Percentiles rank a stretch among this genome's conserved stretches.
These are phyloP conservation scores for Ptilodon capucinus DNA, from an alignment of 2,888 invertebrate genomes.

Conservation along the genomic window DNA sequence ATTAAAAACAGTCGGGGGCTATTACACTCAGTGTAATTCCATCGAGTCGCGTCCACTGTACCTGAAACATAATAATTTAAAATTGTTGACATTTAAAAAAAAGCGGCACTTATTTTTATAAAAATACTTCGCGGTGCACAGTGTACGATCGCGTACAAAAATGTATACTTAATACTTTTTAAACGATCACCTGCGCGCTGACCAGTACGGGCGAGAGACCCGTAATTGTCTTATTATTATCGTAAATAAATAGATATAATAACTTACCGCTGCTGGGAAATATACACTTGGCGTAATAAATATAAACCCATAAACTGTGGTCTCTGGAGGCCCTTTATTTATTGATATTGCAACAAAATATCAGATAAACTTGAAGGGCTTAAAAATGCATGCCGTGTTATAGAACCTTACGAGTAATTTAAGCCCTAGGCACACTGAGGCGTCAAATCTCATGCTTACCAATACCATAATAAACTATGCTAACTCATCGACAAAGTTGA, in stretches of 20 bases:
- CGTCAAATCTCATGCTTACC: too few relatives aligned
- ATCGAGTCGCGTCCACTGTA: conserved; percentile 3
- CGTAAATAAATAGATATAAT: conserved; percentile 11
- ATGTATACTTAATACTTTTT: conserved; percentile 10
- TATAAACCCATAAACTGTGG: conserved; percentile 2
- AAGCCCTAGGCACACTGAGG: too few relatives aligned
- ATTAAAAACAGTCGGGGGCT: conserved; percentile 22
- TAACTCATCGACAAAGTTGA: too few relatives aligned
- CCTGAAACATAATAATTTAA: conserved; percentile 15
- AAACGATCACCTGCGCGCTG: conserved; percentile 18
- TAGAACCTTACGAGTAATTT: too few relatives aligned
- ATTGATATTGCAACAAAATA: conserved; percentile 7
- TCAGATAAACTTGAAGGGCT: too few relatives aligned
- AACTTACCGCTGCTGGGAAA: conserved; percentile 1
- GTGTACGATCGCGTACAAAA: conserved; percentile 10
- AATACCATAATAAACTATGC: too few relatives aligned
- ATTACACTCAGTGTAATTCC: conserved; percentile 28
- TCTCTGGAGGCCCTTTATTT: conserved; percentile 4
- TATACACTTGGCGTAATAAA: conserved; percentile 9
- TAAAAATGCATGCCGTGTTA: too few relatives aligned
- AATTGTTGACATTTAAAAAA: conserved; percentile 32
- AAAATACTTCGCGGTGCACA: conserved; percentile 20
- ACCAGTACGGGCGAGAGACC: background rate
- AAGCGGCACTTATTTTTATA: conserved; percentile 23
- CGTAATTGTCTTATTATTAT: background rate